These are phyloP conservation scores for Pristionchus maxplancki DNA, from an alignment of 2,888 invertebrate genomes.

Conservation along the genomic window DNA sequence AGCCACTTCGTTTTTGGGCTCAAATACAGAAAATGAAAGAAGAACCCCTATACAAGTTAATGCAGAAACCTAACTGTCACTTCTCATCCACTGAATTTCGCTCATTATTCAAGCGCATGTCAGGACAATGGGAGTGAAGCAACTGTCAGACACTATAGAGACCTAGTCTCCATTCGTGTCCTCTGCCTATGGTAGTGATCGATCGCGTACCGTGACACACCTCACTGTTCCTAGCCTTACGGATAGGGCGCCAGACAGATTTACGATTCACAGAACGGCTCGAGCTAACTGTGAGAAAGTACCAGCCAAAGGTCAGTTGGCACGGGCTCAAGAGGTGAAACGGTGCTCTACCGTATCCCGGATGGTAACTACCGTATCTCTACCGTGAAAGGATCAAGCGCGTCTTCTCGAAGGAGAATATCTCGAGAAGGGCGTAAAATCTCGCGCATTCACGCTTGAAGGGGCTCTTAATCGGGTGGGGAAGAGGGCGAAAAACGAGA, in stretches of 20 bases:
- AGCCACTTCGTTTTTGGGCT: neutral
- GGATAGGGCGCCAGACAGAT: neutral
- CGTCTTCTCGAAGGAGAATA: neutral
- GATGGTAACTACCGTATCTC: too few species aligned
- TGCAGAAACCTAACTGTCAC: neutral
- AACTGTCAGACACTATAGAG: neutral
- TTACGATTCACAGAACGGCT: conserved; percentile 7
- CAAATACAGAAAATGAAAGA: neutral
- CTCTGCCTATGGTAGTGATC: neutral
- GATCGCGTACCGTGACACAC: conserved; percentile 3
- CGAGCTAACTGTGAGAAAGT: neutral
- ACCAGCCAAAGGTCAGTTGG: neutral
- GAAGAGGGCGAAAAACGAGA: conserved; percentile 22
- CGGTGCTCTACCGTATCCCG: neutral
- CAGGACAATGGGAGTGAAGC: neutral
- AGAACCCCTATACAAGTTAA: neutral
- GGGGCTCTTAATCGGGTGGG: neutral
- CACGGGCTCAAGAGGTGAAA: neutral
- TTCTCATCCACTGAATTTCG: neutral
- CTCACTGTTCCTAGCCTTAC: neutral
- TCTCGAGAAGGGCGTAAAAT: neutral
- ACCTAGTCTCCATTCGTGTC: neutral
- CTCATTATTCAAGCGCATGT: conserved; percentile 6
- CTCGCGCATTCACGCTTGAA: conserved; percentile 40
- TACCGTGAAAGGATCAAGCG: too few species aligned